These are phyloP conservation scores for Syrrhaptes paradoxus DNA, from an alignment of 2,113 vertebrate genomes.

Conservation along the genomic window DNA sequence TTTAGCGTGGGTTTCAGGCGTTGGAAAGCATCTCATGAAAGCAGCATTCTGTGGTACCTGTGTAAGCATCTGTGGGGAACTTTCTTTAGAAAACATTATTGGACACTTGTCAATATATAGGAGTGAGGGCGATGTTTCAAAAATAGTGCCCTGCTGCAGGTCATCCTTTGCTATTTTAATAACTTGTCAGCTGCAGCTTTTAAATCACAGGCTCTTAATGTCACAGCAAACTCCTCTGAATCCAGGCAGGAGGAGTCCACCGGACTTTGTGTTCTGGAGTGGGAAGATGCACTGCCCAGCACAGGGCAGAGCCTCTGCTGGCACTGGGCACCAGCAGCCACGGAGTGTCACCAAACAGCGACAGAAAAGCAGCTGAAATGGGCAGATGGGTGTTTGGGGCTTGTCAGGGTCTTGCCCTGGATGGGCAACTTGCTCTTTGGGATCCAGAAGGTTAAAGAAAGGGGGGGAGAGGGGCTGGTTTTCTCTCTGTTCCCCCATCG, in stretches of 20 bases:
- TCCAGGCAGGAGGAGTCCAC: background rate
- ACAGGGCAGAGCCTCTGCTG: background rate
- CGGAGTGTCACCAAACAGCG: background rate
- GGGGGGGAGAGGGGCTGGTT: no score
- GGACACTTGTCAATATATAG: background rate
- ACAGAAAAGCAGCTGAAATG: background rate
- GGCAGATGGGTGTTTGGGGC: background rate
- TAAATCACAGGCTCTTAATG: background rate
- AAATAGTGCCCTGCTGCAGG: background rate
- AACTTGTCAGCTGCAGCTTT: background rate
- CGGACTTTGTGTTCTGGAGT: background rate
- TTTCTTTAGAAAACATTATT: background rate
- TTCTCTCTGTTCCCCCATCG: no score
- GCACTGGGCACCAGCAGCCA: background rate
- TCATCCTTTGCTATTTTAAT: background rate
- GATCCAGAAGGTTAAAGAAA: no score
- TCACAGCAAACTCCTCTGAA: background rate
- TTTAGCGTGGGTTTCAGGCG: background rate
- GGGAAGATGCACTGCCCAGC: background rate
- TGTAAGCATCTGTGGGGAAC: background rate
- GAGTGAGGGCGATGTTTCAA: background rate
- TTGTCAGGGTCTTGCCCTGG: background rate
- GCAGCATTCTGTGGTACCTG: background rate
- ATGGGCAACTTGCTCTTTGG: no score
- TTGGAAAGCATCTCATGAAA: background rate